Percentiles rank a stretch among this genome's conserved stretches.
phyloP scores from a whole-genome alignment of 2,797 vertebrate species.

The Triplophysa bombifrons region DNA sequence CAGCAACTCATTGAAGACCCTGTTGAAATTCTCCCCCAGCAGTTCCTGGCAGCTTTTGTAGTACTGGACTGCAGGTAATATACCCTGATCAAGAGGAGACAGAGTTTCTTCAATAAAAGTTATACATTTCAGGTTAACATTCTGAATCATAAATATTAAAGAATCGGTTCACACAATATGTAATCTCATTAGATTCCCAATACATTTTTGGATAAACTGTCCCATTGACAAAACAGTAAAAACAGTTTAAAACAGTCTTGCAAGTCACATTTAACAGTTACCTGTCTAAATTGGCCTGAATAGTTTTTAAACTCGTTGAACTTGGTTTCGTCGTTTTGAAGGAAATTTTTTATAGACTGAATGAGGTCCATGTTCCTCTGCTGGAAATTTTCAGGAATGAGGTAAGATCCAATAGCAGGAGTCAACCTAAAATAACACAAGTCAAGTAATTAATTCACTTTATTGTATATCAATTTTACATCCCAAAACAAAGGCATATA shows the following conservation, averaged over 20 bases:
- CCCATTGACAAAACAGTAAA: background rate
- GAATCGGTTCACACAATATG: background rate
- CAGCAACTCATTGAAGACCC: conserved; percentile 93
- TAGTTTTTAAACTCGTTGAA: conserved; percentile 95
- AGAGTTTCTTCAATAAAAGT: background rate
- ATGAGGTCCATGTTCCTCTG: conserved; percentile 94
- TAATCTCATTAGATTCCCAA: background rate
- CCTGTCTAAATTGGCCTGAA: conserved; percentile 97
- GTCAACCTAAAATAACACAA: conserved; percentile 66
- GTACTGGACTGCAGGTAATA: conserved; percentile 90
- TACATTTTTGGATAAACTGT: background rate
- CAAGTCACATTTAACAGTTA: conserved; percentile 61
- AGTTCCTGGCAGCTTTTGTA: conserved; percentile 91
- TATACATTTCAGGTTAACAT: background rate
- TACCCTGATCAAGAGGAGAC: conserved; percentile 74
- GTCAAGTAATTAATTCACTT: background rate
- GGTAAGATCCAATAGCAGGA: conserved; percentile 75
- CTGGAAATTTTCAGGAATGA: conserved; percentile 91
- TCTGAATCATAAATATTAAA: background rate
- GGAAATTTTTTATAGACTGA: conserved; percentile 89
- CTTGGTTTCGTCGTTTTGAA: conserved; percentile 88
- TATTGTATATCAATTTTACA: background rate
- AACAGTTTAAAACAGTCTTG: background rate
- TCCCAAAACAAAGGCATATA: background rate
- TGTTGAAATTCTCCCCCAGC: conserved; percentile 88